Evolutionary conservation across 2,888 invertebrate genomes (phyloP), one percentile per base, ranked within the genome.

Genomic region (Hoplodrina blanda): DNA sequence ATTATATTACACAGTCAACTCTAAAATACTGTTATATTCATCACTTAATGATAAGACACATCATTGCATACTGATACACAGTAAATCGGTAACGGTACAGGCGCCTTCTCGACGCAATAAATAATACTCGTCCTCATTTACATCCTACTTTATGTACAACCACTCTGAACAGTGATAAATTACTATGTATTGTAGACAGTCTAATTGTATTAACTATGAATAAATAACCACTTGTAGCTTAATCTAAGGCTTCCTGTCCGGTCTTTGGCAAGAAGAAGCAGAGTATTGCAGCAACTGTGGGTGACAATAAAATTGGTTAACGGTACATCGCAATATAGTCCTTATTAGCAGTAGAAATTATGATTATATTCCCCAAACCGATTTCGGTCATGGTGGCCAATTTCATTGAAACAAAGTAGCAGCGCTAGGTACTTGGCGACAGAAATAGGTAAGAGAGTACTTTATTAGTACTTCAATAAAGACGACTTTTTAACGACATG

Each of bases 191-290:
- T 64, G 78, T 79, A 89, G 74, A 79, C 88, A 91, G 89, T 92
- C 92, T 93, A 93, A 90, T 92, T 93, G 86, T 91, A 92, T 92
- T 94, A 94, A 80, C 87, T 88, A 88, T 74, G 74, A 84, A 81
- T 86, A 78, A 85, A 85, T 89, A 87, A 86, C 84, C 87, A 87
- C 85, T 87, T 77, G 80, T 80, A 61, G 83, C 86, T 91, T 96
- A 97, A 90, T 97, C 97, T 90, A 98, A 92, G 53, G 97, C 97
- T 87, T 97, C 97, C 89, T 97, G 97, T 83, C 98, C 98, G 74
- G 98, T 98, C 92, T 96, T 97, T 87, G 98, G 98, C 90, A 98
- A 96, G 90, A 98, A 95, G 93, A 98, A 96, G 92, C 98, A 98
- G 81, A 98, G 96, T 78, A 97, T 91, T 76, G 97, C 98, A 94